Evolutionary conservation across 1,140 invertebrate genomes (phyloP).

Genomic region (Cyphomyrmex costatus): DNA sequence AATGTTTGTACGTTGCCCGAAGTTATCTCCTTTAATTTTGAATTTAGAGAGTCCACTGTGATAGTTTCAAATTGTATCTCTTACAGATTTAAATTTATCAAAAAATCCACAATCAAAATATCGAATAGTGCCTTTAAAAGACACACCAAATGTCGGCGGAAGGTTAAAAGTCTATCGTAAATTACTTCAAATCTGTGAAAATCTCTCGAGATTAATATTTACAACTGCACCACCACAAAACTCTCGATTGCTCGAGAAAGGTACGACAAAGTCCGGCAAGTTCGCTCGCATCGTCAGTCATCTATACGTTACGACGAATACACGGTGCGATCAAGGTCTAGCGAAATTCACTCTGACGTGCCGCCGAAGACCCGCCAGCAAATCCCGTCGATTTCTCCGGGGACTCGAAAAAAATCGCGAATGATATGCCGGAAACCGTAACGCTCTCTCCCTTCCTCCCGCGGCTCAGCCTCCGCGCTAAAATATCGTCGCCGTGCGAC

Average conservation of each 20-base stretch:
- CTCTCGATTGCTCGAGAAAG: not conserved
- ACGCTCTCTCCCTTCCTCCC: not conserved
- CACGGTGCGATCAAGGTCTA: slow-evolving; percentile 61
- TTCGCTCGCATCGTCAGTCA: slow-evolving; percentile 41
- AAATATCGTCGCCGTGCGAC: slow-evolving; percentile 59
- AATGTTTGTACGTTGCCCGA: no score
- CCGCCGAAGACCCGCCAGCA: slow-evolving; percentile 69
- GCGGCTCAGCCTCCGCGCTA: slow-evolving; percentile 24
- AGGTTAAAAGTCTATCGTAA: not conserved
- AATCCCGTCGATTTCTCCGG: slow-evolving; percentile 85
- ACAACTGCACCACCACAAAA: not conserved
- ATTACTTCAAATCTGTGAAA: not conserved
- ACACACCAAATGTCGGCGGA: no score
- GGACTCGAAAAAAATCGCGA: slow-evolving; percentile 83
- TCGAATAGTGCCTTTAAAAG: no score
- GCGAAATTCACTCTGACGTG: slow-evolving; percentile 76
- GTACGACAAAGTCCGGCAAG: not conserved
- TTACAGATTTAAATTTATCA: no score
- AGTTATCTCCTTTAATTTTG: no score
- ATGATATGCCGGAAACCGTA: slow-evolving; percentile 81
- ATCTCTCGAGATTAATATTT: not conserved
- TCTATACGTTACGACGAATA: slow-evolving; percentile 67
- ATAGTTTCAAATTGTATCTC: no score
- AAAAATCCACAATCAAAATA: no score
- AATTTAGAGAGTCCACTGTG: no score